Evolutionary conservation across 2,888 invertebrate genomes (phyloP), one percentile per base, ranked within the genome.

Genomic region (Amblyjoppa fuscipennis): DNA sequence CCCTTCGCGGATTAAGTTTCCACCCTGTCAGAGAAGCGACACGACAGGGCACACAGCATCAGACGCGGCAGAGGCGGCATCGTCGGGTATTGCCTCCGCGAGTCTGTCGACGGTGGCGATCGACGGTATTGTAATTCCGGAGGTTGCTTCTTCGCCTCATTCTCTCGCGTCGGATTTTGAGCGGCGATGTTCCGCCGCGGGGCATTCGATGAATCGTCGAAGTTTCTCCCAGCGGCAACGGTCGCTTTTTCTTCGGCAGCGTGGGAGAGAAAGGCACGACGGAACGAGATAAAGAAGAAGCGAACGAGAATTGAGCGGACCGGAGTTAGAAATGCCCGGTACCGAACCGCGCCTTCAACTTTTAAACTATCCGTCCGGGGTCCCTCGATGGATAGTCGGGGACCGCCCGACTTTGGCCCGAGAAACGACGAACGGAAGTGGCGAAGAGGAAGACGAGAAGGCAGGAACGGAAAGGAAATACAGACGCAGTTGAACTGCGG

Each of bases 261-360:
- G 66, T 16, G 56, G 45, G 53, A 61, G 53, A 9, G 53, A 9
- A 49, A 69, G n/a, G 38, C 25, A 28, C 25, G n/a, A 41, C 1
- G 53, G 73, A 73, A 64, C 13, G 16, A 11, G 45, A 81, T 28
- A 25, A 16, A 34, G 31, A 70, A 45, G n/a, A 70, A 69, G 70
- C 28, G 28, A n/a, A n/a, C 59, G 41, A 69, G 28, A 13, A 41
- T 3, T 31, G 9, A 53, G 74, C 31, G 53, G 80, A 80, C 64
- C 64, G 53, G 73, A 88, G 88, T 86, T 89, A 89, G 89, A 90
- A 92, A 91, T 89, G 89, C 89, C 90, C 90, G 90, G 91, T 91
- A 91, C 90, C 89, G 91, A 91, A 91, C 89, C 88, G 86, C 90
- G 89, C 16, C 75, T 88, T 91, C 90, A 92, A 91, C 91, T 92